phyloP scores from a whole-genome alignment of 2,797 vertebrate genomes.

The Paratrypauchen microcephalus region DNA sequence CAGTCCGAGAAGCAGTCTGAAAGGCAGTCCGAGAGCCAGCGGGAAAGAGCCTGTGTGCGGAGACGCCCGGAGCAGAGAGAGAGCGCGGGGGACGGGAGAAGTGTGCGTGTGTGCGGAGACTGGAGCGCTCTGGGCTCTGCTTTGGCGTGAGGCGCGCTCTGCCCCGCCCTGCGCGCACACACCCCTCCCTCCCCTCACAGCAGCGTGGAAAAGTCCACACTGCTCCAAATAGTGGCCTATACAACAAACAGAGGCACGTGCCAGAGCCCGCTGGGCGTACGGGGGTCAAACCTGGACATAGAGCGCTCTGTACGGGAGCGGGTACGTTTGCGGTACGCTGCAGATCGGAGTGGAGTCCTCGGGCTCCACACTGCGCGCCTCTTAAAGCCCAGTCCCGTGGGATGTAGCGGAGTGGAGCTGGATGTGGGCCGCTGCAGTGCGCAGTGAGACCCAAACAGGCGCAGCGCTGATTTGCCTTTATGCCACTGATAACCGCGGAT shows the following conservation, averaged over 20 bases:
- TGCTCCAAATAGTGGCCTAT: neutral
- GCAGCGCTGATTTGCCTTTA: neutral
- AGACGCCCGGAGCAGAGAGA: neutral
- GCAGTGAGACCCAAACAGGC: neutral
- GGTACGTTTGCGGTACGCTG: too few relatives aligned
- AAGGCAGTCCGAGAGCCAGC: too few relatives aligned
- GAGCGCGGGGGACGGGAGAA: constrained; percentile 12
- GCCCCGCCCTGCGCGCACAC: constrained; percentile 37
- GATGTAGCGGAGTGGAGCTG: too few relatives aligned
- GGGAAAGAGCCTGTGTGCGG: constrained; percentile 10
- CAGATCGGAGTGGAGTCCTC: too few relatives aligned
- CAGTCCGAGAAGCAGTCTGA: too few relatives aligned
- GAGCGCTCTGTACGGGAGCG: too few relatives aligned
- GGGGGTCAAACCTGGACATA: too few relatives aligned
- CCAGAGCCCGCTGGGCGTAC: neutral
- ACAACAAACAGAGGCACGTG: neutral
- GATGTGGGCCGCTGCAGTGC: too few relatives aligned
- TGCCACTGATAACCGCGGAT: neutral
- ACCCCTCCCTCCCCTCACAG: constrained; percentile 22
- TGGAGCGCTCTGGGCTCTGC: constrained; percentile 41
- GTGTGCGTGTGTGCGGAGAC: constrained; percentile 7
- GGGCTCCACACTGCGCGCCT: too few relatives aligned
- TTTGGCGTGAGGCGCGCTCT: constrained; percentile 45
- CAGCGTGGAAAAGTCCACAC: neutral
- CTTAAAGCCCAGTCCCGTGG: too few relatives aligned